Percentiles rank a stretch among this genome's conserved stretches.
phyloP scores from a whole-genome alignment of 2,797 vertebrate species.

The Rhinophrynus dorsalis region DNA sequence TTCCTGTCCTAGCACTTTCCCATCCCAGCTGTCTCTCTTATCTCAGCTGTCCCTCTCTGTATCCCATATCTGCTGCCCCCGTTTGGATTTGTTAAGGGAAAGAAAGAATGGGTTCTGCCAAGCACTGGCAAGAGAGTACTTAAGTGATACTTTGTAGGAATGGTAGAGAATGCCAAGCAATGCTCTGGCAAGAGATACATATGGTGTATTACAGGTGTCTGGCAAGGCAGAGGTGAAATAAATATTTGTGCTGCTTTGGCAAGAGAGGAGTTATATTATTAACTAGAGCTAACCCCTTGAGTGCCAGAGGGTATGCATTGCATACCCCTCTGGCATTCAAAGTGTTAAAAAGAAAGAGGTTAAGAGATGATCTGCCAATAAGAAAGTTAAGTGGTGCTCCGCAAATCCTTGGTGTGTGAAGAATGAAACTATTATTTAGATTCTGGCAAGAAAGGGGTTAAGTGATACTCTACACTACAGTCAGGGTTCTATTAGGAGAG shows the following conservation, averaged over 20 bases:
- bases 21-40: background rate
- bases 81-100: background rate
- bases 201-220: background rate
- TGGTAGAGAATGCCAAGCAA: background rate
- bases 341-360: too few species aligned
- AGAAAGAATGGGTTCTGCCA: too few species aligned
- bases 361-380: too few species aligned
- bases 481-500: background rate
- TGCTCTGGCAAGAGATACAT: background rate
- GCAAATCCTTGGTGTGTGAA: background rate
- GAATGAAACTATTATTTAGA: too few species aligned
- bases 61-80: background rate
- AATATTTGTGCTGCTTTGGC: background rate
- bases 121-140: constrained; percentile 2
- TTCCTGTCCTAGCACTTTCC: constrained; percentile 21
- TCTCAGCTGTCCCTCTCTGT: constrained; percentile 25
- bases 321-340: too few species aligned
- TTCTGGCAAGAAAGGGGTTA: background rate
- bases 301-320: too few species aligned
- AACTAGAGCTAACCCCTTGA: too few species aligned
- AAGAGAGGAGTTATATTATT: too few species aligned
- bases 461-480: background rate
- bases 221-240: background rate
- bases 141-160: background rate
- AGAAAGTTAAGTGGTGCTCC: background rate